Conservation (phyloP, 2,797 vertebrate species). For the Mareca strepera region DNA sequence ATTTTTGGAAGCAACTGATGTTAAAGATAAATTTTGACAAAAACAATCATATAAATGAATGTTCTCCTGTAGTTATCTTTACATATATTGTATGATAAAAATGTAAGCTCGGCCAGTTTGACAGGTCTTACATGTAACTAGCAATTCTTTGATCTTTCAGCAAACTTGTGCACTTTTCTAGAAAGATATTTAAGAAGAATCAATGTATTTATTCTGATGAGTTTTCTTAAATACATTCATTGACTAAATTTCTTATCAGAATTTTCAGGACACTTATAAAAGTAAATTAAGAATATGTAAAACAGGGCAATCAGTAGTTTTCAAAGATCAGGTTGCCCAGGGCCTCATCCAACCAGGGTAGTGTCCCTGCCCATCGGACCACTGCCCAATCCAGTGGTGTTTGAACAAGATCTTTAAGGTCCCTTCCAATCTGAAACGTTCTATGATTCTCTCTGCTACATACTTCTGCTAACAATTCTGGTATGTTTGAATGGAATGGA, state of each 20-base stretch:
- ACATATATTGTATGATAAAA: neutral
- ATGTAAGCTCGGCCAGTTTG: neutral
- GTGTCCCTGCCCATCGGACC: too few species aligned
- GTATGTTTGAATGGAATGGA: neutral
- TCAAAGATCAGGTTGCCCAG: neutral
- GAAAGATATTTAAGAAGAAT: neutral
- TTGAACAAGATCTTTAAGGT: too few species aligned
- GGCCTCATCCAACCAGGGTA: too few species aligned
- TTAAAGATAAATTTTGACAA: neutral
- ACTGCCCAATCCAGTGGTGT: too few species aligned
- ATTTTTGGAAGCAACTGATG: neutral
- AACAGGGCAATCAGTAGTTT: neutral
- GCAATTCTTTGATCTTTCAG: neutral
- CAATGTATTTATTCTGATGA: neutral
- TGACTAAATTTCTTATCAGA: neutral
- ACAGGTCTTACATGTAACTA: neutral
- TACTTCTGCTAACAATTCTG: neutral
- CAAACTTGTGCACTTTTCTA: neutral
- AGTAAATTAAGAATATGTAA: neutral
- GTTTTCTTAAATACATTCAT: neutral
- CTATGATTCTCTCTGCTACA: neutral
- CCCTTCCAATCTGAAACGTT: too few species aligned
- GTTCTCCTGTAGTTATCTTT: neutral
- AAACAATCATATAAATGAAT: neutral
- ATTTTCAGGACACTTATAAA: neutral